phyloP scores from a whole-genome alignment of 2,797 vertebrate genomes.

The Garrulus glandarius region DNA sequence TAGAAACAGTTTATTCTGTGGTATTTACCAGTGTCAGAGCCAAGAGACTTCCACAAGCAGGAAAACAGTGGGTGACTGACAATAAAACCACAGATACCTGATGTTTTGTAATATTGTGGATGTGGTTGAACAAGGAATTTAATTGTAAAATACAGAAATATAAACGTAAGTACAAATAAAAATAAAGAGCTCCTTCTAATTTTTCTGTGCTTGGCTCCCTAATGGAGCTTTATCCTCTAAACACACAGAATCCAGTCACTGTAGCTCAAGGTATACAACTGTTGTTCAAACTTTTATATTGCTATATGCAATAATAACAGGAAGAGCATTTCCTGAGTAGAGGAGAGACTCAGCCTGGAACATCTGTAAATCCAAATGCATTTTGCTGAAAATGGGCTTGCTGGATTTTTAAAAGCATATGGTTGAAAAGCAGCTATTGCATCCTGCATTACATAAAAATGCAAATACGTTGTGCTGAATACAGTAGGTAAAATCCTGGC shows the following conservation, averaged over 20 bases:
- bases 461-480: not conserved
- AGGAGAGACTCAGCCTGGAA: not conserved
- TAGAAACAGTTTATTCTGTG: slow-evolving; percentile 64
- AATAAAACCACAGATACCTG: slow-evolving; percentile 54
- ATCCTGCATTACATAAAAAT: not conserved
- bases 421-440: not conserved
- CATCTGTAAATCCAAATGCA: not conserved
- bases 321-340: not conserved
- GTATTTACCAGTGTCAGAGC: slow-evolving; percentile 65
- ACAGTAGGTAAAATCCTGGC: slow-evolving; percentile 16
- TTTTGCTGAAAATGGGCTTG: not conserved
- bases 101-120: slow-evolving; percentile 25
- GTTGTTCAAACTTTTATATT: not conserved
- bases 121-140: slow-evolving; percentile 45
- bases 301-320: not conserved
- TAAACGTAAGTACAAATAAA: not conserved
- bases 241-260: not conserved
- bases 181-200: slow-evolving; percentile 6
- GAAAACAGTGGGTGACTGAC: slow-evolving; percentile 62
- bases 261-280: not conserved
- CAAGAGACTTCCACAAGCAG: slow-evolving; percentile 49
- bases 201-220: slow-evolving; percentile 2
- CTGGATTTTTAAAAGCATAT: not conserved
- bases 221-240: slow-evolving; percentile 27
- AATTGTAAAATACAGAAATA: slow-evolving; percentile 33